These are phyloP conservation scores for Diachasmimorpha longicaudata DNA, from an alignment of 1,140 invertebrate species.

Conservation along the genomic window DNA sequence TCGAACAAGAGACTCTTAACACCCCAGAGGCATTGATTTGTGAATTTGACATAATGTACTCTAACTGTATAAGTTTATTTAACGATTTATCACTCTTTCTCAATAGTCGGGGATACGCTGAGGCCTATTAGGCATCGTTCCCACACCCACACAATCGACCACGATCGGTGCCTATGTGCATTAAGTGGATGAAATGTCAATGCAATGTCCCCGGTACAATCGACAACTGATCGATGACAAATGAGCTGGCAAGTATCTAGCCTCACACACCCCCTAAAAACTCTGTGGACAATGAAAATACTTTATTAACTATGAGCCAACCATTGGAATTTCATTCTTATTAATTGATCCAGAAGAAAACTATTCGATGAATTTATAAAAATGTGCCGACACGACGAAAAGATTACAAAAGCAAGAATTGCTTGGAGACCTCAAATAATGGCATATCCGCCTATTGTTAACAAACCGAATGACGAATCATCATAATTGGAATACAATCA, in stretches of 20 bases:
- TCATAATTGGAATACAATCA: conserved; percentile 60
- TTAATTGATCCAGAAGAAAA: no score
- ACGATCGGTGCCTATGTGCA: background rate
- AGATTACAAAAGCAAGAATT: background rate
- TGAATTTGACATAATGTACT: conserved; percentile 47
- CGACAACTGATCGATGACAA: conserved; percentile 35
- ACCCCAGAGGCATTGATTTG: conserved; percentile 31
- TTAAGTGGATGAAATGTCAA: background rate
- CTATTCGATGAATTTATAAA: no score
- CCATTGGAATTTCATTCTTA: no score
- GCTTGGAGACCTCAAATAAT: background rate
- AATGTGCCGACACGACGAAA: background rate
- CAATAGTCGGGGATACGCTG: conserved; percentile 26
- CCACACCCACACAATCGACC: background rate
- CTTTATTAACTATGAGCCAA: no score
- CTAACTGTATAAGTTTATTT: conserved; percentile 43
- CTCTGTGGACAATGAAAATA: no score
- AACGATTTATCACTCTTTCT: conserved; percentile 45
- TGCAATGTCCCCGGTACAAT: background rate
- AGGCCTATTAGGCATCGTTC: conserved; percentile 38
- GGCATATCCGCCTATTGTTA: conserved; percentile 57
- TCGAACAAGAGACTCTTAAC: background rate
- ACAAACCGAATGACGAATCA: conserved; percentile 49
- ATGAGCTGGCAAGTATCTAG: conserved; percentile 22
- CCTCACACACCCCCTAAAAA: background rate